Percentiles rank a stretch among this genome's conserved stretches.
Conservation (phyloP, 2,113 vertebrate species). For the Halcyon malimbica region DNA sequence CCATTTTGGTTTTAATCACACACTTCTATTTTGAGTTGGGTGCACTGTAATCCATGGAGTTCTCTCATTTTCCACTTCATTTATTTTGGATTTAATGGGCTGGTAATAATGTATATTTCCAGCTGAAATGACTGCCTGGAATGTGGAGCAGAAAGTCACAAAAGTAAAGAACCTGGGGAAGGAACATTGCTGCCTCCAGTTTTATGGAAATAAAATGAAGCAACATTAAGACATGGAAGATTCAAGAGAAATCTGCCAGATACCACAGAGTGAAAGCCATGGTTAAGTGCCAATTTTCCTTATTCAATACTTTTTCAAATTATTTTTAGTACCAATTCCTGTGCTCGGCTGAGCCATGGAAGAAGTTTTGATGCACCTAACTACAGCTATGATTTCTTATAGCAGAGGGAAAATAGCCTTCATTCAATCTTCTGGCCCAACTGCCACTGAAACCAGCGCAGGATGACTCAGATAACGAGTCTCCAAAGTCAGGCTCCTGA, state of each 20-base stretch:
- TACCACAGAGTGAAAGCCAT: background rate
- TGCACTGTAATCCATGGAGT: conserved; percentile 62
- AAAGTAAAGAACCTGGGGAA: conserved; percentile 14
- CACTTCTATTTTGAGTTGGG: conserved; percentile 59
- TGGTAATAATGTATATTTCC: conserved; percentile 66
- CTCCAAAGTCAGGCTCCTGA: background rate
- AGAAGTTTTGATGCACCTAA: background rate
- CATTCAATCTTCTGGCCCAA: background rate
- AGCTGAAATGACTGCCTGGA: conserved; percentile 53
- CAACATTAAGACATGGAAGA: background rate
- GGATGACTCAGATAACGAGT: rapidly evolving
- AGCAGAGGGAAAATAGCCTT: background rate
- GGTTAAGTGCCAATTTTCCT: background rate
- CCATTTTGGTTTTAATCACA: conserved; percentile 57
- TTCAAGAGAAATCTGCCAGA: background rate
- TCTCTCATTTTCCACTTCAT: conserved; percentile 65
- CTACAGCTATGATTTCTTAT: background rate
- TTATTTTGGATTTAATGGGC: conserved; percentile 61
- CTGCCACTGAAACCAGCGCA: background rate
- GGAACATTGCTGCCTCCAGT: background rate
- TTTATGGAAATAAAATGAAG: background rate
- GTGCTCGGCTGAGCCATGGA: background rate
- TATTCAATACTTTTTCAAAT: background rate
- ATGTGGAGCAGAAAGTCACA: conserved; percentile 47
- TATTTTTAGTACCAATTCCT: background rate